Base-by-base conservation (phyloP, 2,888 invertebrate species). In the Rotaria macrura region DNA sequence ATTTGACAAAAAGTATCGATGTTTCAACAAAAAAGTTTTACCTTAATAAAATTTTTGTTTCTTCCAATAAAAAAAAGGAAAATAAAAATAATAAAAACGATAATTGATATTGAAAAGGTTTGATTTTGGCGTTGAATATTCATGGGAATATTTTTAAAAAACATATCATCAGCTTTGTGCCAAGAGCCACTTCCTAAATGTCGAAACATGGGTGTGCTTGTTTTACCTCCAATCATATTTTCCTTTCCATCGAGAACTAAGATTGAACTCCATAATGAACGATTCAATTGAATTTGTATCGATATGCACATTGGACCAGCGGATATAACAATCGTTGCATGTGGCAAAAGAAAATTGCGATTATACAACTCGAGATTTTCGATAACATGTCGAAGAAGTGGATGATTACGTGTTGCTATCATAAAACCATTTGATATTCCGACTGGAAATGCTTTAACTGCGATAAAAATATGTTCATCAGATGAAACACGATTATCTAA, bases 361-460 rank as follows among this genome's bases (percentile, higher is more conserved):
- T 79, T 43, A 43, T 43, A 79, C 25, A 43, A n/a, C 43, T 79
- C 43, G 43, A 79, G 38, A 79, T 79, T 43, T 43, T 43, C 40
- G 43, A 79, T 79, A 9, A 79, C 43, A 79, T 25, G 74, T 43
- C 43, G 7, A 25, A 79, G 43, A 25, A 79, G 74, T 79, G 74
- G 74, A 79, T 79, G 74, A 34, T 43, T 38, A 23, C 43, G 38
- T 10, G 74, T 79, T 43, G 74, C 12, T 40, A 79, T 79, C 38
- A 79, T 79, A 43, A 79, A 79, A 43, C 74, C 74, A 79, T 79
- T 79, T 25, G 74, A 79, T 79, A 79, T 43, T 17, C 74, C 74
- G 25, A 79, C 43, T 10, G 74, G 74, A 79, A 79, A 79, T 79
- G 74, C 74, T 43, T 79, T 79, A 10, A 43, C 38, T n/a, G 74